Evolutionary conservation across 2,113 vertebrate species (phyloP).

Genomic region (Aviceda subcristata): DNA sequence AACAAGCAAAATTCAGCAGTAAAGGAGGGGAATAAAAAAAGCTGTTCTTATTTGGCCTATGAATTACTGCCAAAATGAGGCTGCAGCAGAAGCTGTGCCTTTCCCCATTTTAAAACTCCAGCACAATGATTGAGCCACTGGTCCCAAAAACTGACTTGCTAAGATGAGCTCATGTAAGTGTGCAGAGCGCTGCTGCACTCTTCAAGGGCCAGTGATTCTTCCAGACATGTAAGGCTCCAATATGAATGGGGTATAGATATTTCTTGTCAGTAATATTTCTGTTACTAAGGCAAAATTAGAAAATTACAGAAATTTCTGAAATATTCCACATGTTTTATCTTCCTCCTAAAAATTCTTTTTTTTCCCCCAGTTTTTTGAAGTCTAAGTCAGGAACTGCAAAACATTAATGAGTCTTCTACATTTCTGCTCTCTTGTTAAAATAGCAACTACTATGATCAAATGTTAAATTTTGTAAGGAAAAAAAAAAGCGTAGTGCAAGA

Average conservation of each 20-base stretch:
- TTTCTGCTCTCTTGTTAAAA: conserved; percentile 8
- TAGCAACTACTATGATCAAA: conserved; percentile 17
- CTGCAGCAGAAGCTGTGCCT: background rate
- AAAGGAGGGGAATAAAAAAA: background rate
- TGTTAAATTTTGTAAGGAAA: background rate
- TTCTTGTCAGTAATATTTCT: background rate
- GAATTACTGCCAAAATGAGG: background rate
- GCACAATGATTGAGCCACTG: background rate
- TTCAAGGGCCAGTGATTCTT: background rate
- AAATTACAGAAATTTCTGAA: background rate
- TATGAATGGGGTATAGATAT: background rate
- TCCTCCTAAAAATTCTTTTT: background rate
- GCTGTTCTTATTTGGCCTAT: background rate
- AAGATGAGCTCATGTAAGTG: background rate
- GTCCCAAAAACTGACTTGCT: background rate
- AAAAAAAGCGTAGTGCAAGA: background rate
- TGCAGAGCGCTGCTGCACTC: background rate
- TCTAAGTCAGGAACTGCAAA: background rate
- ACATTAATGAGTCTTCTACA: background rate
- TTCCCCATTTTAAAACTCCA: background rate
- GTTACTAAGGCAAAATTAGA: background rate
- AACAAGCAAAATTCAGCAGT: background rate
- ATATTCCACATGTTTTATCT: background rate
- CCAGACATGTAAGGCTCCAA: background rate
- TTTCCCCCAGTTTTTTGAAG: background rate